Conservation (phyloP, 2,797 vertebrate species). For the Poeciliopsis paucimaculata region DNA sequence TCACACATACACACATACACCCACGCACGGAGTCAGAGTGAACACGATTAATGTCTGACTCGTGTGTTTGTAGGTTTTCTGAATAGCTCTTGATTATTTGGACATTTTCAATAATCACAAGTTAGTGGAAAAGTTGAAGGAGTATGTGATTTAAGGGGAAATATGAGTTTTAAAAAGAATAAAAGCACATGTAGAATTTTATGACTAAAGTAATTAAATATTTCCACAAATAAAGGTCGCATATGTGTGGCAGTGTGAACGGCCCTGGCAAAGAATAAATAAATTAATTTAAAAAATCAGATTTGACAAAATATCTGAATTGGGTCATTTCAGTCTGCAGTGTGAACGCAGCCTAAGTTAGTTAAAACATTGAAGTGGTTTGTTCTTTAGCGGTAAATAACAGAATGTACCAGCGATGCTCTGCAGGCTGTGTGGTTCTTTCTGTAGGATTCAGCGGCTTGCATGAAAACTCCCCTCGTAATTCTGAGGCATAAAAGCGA, state of each 20-base stretch:
- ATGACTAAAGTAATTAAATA: no score
- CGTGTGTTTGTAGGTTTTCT: neutral
- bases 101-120: neutral
- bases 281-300: no score
- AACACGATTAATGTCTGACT: neutral
- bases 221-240: no score
- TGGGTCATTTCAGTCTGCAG: no score
- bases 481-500: neutral
- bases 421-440: neutral
- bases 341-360: neutral
- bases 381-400: neutral
- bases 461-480: neutral
- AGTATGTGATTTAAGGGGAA: neutral
- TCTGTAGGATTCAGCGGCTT: neutral
- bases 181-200: no score
- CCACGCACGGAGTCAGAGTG: conserved; percentile 6
- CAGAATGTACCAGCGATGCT: neutral
- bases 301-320: no score
- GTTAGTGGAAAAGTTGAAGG: neutral
- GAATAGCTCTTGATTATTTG: neutral
- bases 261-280: no score
- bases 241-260: no score
- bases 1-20: conserved; percentile 2
- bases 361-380: neutral
- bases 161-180: neutral